Percentiles rank a stretch among this genome's conserved stretches.
Evolutionary conservation across 1,140 invertebrate genomes (phyloP).

Genomic region (Globodera rostochiensis): DNA sequence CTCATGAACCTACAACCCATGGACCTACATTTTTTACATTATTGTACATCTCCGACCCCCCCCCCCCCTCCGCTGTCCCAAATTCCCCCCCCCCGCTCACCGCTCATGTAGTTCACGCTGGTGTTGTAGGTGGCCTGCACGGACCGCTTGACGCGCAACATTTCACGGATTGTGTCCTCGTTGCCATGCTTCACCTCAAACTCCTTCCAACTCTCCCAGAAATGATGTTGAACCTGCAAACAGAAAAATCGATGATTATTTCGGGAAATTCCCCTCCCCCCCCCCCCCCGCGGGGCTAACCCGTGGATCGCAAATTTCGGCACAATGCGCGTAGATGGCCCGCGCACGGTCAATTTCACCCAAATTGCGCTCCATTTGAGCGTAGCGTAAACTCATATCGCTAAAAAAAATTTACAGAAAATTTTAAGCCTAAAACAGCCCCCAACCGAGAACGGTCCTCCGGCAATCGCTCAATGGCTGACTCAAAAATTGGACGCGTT

Average conservation of each 20-base stretch:
- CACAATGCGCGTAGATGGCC: slow-evolving; percentile 95
- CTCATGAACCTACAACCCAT: too few species aligned
- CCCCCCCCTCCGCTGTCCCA: too few species aligned
- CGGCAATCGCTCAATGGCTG: slow-evolving; percentile 89
- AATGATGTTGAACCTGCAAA: slow-evolving; percentile 79
- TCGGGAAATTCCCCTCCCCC: not conserved
- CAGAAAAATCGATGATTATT: slow-evolving; percentile 17
- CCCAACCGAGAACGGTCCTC: slow-evolving; percentile 79
- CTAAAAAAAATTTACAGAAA: slow-evolving; percentile 66
- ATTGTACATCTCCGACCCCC: too few species aligned
- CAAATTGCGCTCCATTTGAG: slow-evolving; percentile 94
- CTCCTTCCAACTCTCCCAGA: slow-evolving; percentile 99
- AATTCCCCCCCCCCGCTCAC: slow-evolving; percentile 70
- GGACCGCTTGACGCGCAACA: slow-evolving; percentile 89
- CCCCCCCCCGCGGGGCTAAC: slow-evolving; percentile 67
- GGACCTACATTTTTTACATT: too few species aligned
- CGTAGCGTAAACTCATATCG: slow-evolving; percentile 93
- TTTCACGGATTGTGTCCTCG: slow-evolving; percentile 98
- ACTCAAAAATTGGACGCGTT: slow-evolving; percentile 94
- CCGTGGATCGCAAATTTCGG: slow-evolving; percentile 97
- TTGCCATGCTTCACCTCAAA: slow-evolving; percentile 99
- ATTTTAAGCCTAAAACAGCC: too few species aligned
- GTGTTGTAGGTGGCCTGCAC: slow-evolving; percentile 65
- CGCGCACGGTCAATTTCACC: slow-evolving; percentile 95
- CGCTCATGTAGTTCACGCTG: slow-evolving; percentile 86